A percentile compares a stretch with the other conserved stretches of the same genome.
Evolutionary conservation across 2,888 invertebrate species (phyloP).

Genomic region (Ormyrus labotus): DNA sequence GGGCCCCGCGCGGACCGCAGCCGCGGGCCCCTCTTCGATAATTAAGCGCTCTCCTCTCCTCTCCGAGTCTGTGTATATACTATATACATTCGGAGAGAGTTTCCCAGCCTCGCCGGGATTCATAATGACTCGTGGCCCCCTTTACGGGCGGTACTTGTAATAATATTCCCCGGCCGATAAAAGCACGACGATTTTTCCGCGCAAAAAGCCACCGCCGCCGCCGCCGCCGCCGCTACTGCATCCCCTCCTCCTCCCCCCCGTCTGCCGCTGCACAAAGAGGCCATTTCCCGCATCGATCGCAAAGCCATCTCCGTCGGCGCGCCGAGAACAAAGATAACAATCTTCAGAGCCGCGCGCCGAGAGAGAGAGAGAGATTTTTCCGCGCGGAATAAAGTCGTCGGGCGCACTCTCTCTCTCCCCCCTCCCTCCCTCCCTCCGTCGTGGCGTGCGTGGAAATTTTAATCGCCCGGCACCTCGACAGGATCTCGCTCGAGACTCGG

Average conservation of each 20-base stretch:
- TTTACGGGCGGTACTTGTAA: conserved; percentile 15
- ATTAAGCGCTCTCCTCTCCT: background rate
- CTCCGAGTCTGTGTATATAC: background rate
- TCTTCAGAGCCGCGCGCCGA: background rate
- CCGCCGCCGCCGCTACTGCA: background rate
- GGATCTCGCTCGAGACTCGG: conserved; percentile 7
- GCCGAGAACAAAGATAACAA: conserved; percentile 24
- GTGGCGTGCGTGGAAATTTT: background rate
- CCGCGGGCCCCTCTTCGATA: background rate
- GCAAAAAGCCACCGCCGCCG: conserved; percentile 13
- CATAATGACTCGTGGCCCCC: conserved; percentile 5
- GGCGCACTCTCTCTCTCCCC: background rate
- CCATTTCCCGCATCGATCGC: conserved; percentile 43
- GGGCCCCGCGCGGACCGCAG: too few species aligned
- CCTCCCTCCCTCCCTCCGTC: too few species aligned
- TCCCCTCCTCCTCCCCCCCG: background rate
- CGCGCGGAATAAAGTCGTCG: conserved; percentile 28
- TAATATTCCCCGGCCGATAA: conserved; percentile 28
- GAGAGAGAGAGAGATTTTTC: conserved; percentile 15
- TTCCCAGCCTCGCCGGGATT: conserved; percentile 1
- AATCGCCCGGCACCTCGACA: background rate
- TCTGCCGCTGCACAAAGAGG: conserved; percentile 20
- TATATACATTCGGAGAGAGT: background rate
- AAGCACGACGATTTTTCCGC: conserved; percentile 23
- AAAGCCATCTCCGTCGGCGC: background rate